Evolutionary conservation across 2,888 invertebrate species (phyloP).

Genomic region (Caenorhabditis becei): DNA sequence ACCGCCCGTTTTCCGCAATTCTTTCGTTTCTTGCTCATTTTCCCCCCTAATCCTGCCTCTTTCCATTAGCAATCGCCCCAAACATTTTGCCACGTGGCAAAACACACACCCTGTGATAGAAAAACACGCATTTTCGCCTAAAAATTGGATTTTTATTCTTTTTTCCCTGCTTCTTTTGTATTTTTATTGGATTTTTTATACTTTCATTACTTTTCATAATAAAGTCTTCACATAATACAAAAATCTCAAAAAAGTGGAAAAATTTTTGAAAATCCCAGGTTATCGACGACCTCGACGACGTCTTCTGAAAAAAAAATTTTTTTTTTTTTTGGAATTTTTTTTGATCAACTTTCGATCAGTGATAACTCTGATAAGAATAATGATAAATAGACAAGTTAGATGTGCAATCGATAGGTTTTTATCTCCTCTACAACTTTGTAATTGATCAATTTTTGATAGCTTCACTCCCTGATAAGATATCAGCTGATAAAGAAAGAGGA

Average conservation of each 20-base stretch:
- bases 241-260: not conserved
- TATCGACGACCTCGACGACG: slow-evolving; percentile 23
- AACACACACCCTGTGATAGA: slow-evolving; percentile 19
- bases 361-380: too few relatives aligned
- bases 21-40: slow-evolving; percentile 40
- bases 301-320: slow-evolving; percentile 16
- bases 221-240: not conserved
- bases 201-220: not conserved
- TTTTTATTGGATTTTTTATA: not conserved
- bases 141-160: not conserved
- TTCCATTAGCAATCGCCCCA: not conserved
- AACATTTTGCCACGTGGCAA: slow-evolving; percentile 26
- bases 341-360: too few relatives aligned
- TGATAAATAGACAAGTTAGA: too few relatives aligned
- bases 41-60: slow-evolving; percentile 9
- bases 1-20: not conserved
- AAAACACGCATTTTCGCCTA: not conserved
- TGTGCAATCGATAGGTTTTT: not conserved
- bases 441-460: not conserved
- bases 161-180: too few relatives aligned
- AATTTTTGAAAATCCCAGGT: not conserved
- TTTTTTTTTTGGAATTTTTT: not conserved
- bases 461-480: not conserved
- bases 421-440: not conserved
- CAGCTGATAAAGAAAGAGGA: not conserved